These are phyloP conservation scores for Daubentonia madagascariensis DNA, from an alignment of 2,113 vertebrate genomes.

Conservation along the genomic window DNA sequence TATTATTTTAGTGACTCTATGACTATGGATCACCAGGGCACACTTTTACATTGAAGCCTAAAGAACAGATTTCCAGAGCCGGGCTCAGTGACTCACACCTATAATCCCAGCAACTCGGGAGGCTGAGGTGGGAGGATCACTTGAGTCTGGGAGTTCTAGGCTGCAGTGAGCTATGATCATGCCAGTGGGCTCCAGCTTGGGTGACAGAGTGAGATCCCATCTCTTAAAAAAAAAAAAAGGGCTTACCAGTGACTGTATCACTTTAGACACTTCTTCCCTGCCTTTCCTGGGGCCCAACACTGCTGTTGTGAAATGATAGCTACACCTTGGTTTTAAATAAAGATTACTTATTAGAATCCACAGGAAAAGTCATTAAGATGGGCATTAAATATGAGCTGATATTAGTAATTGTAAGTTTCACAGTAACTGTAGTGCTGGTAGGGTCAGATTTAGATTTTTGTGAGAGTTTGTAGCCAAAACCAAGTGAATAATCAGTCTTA, in stretches of 20 bases:
- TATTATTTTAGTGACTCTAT: not conserved
- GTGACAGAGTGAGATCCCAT: not conserved
- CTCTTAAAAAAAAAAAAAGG: not conserved
- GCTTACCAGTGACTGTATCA: not conserved
- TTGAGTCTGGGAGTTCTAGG: not conserved
- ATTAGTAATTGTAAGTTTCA: not conserved
- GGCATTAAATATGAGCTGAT: slow-evolving; percentile 12
- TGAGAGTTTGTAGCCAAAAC: not conserved
- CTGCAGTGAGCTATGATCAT: not conserved
- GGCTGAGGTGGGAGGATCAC: not conserved
- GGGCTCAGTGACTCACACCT: not conserved
- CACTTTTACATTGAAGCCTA: not conserved
- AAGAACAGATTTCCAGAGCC: not conserved
- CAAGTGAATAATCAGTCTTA: not conserved
- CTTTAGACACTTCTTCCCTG: not conserved
- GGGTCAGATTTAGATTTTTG: not conserved
- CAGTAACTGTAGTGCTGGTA: not conserved
- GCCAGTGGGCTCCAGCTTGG: not conserved
- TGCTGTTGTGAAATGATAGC: not conserved
- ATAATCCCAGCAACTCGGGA: not conserved
- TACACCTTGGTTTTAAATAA: not conserved
- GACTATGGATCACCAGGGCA: not conserved
- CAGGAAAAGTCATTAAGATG: not conserved
- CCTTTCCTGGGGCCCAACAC: not conserved
- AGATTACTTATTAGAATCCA: not conserved